Conservation (phyloP, 1,140 invertebrate genomes). For the Drosophila bocqueti region DNA sequence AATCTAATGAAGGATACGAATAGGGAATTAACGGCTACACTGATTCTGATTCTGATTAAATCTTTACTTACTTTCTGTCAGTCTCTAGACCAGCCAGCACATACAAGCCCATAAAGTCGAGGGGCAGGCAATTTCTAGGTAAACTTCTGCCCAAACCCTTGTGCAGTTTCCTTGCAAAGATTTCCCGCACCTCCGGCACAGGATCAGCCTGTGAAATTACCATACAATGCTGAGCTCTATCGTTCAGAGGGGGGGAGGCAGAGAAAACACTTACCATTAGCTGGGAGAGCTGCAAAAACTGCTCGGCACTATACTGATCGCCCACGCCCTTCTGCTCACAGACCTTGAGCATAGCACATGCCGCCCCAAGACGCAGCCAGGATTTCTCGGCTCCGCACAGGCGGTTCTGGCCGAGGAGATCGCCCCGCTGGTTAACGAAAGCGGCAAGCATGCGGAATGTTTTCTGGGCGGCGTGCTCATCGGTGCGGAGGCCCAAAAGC, state of each 20-base stretch:
- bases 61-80: constrained; percentile 87
- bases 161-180: constrained; percentile 95
- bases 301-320: constrained; percentile 96
- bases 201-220: constrained; percentile 89
- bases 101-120: constrained; percentile 99
- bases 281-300: constrained; percentile 96
- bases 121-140: constrained; percentile 94
- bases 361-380: constrained; percentile 95
- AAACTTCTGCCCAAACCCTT: constrained; percentile 93
- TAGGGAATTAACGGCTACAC: neutral
- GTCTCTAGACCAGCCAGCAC: constrained; percentile 94
- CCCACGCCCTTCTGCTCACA: constrained; percentile 98
- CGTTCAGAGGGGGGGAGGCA: too few species aligned
- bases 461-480: constrained; percentile 95
- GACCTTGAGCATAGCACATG: constrained; percentile 97
- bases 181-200: constrained; percentile 95
- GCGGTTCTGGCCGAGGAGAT: constrained; percentile 90
- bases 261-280: constrained; percentile 89
- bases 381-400: constrained; percentile 94
- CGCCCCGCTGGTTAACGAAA: constrained; percentile 95
- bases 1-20: constrained; percentile 47
- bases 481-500: constrained; percentile 95
- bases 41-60: neutral
- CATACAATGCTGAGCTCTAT: neutral
- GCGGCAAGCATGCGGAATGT: constrained; percentile 97